These are phyloP conservation scores for Trididemnum miniatum DNA, from an alignment of 23 tunicate species.

Conservation along the genomic window DNA sequence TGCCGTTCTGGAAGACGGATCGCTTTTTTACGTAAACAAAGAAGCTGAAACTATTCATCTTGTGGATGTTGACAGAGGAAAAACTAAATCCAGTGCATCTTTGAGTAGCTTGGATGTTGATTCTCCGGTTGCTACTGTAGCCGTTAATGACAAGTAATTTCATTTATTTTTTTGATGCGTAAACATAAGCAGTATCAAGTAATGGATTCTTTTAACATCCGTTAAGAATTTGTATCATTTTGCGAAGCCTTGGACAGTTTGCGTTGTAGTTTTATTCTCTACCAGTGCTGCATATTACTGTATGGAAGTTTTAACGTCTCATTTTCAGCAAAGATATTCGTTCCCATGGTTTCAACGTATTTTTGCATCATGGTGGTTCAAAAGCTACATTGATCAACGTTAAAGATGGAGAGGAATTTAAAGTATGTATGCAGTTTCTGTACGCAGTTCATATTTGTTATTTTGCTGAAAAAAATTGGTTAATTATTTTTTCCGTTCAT, in stretches of 20 bases:
- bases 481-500: too few relatives aligned
- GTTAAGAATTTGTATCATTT: too few relatives aligned
- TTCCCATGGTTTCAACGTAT: slow-evolving; percentile 8
- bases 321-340: slow-evolving; percentile 28
- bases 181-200: too few relatives aligned
- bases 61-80: slow-evolving; percentile 28
- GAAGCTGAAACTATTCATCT: slow-evolving; percentile 30
- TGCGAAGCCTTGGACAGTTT: too few relatives aligned
- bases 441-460: background rate
- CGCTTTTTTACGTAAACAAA: slow-evolving; percentile 32
- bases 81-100: background rate
- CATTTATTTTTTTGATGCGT: too few relatives aligned
- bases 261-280: too few relatives aligned
- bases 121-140: background rate
- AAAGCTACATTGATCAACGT: background rate
- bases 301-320: too few relatives aligned
- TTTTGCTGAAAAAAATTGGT: background rate
- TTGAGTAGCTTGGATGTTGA: background rate
- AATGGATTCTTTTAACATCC: too few relatives aligned
- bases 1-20: slow-evolving; percentile 34
- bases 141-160: background rate
- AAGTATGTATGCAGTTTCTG: background rate
- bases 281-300: too few relatives aligned
- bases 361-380: background rate
- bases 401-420: background rate